These are phyloP conservation scores for Drosophila quadrilineata DNA, from an alignment of 1,140 invertebrate species.

Conservation along the genomic window DNA sequence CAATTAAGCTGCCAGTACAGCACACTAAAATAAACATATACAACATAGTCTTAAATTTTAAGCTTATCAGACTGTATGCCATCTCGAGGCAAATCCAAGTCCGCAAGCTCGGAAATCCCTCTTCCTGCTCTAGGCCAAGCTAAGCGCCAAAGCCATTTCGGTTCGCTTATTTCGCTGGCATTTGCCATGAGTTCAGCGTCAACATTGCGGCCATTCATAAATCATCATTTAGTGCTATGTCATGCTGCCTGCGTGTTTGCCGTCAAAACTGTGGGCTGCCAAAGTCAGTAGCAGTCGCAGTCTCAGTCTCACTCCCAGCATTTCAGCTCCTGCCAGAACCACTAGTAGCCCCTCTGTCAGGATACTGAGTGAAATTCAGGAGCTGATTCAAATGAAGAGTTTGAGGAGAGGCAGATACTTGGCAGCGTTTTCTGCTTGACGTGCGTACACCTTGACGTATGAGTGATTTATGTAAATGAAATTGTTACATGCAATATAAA, in stretches of 20 bases:
- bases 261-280: slow-evolving; percentile 46
- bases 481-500: slow-evolving; percentile 42
- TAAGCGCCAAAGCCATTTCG: neutral
- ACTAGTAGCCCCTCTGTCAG: too few species aligned
- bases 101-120: too few species aligned
- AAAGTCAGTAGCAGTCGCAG: slow-evolving; percentile 16
- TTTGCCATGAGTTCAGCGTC: slow-evolving; percentile 1
- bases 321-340: neutral
- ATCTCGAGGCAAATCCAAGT: too few species aligned
- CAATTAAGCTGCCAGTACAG: neutral
- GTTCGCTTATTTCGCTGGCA: neutral
- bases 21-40: neutral
- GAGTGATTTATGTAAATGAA: slow-evolving; percentile 72
- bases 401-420: neutral
- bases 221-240: slow-evolving; percentile 65
- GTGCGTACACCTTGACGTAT: slow-evolving; percentile 47
- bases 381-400: neutral
- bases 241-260: slow-evolving; percentile 59
- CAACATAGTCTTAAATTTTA: neutral
- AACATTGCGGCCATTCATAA: slow-evolving; percentile 40
- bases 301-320: neutral
- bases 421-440: slow-evolving; percentile 7
- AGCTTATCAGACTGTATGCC: slow-evolving; percentile 6
- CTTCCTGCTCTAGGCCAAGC: neutral
- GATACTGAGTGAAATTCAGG: neutral